These are phyloP conservation scores for Epinotia nisella DNA, from an alignment of 2,888 invertebrate genomes.

Conservation along the genomic window DNA sequence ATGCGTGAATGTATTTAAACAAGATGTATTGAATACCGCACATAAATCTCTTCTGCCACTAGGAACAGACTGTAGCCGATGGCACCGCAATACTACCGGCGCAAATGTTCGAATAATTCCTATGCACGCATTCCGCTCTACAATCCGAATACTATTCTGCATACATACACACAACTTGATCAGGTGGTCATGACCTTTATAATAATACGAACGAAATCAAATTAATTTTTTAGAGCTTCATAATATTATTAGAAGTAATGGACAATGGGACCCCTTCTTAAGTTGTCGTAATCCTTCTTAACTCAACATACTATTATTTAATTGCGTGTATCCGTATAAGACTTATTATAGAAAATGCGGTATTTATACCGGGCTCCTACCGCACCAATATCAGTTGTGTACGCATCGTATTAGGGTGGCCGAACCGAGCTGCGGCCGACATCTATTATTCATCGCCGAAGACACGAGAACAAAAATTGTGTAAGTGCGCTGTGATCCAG, in stretches of 20 bases:
- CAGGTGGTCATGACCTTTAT: background rate
- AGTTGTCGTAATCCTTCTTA: too few relatives aligned
- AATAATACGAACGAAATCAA: background rate
- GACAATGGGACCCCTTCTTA: too few relatives aligned
- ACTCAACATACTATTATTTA: background rate
- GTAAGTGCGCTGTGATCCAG: conserved; percentile 82
- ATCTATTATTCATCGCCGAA: conserved; percentile 82
- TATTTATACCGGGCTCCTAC: conserved; percentile 31
- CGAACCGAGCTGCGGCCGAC: conserved; percentile 63
- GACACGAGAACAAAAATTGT: conserved; percentile 82
- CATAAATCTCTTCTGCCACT: conserved; percentile 63
- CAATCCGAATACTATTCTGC: conserved; percentile 32
- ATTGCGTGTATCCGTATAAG: conserved; percentile 8
- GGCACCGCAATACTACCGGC: conserved; percentile 60
- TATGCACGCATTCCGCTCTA: conserved; percentile 55
- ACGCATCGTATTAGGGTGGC: conserved; percentile 57
- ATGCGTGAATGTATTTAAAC: conserved; percentile 52
- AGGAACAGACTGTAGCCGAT: conserved; percentile 60
- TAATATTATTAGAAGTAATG: background rate
- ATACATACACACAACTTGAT: conserved; percentile 25
- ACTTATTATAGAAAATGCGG: conserved; percentile 22
- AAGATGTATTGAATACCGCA: conserved; percentile 65
- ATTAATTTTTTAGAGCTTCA: background rate
- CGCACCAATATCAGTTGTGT: conserved; percentile 43
- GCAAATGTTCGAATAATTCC: conserved; percentile 68